Conservation (phyloP, 2,797 vertebrate genomes). For the Smutsia temminckii region DNA sequence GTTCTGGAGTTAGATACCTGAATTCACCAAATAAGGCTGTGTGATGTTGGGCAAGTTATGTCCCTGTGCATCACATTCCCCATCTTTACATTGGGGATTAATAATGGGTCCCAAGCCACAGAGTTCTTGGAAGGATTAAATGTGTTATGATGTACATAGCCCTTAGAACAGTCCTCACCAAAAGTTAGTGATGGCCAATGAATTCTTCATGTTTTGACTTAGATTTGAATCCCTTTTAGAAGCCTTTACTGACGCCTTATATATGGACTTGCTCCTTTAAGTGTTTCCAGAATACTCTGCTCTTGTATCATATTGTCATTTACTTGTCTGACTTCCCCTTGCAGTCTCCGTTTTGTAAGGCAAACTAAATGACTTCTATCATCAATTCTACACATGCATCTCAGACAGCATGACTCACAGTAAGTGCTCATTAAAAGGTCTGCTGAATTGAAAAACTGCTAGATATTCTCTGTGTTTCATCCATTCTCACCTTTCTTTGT, state of each 20-base stretch:
- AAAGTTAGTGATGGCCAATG: neutral
- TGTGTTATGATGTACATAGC: neutral
- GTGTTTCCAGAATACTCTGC: neutral
- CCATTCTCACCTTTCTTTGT: neutral
- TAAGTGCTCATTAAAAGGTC: neutral
- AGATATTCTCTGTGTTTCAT: neutral
- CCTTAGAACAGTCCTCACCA: neutral
- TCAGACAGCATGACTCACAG: neutral
- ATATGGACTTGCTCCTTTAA: neutral
- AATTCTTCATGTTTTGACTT: slow-evolving; percentile 12
- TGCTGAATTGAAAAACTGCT: neutral
- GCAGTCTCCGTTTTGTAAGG: neutral
- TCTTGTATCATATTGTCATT: slow-evolving; percentile 11
- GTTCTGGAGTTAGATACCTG: neutral
- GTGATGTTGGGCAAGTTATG: neutral
- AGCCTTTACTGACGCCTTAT: neutral
- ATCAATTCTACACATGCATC: neutral
- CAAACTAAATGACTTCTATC: neutral
- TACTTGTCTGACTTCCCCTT: neutral
- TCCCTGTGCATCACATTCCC: neutral
- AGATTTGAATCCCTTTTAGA: neutral
- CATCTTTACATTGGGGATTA: neutral
- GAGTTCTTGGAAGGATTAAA: neutral
- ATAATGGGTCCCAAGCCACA: neutral
- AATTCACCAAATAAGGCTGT: neutral